Percentiles rank a stretch among this genome's conserved stretches.
These are phyloP conservation scores for Halcyon smyrnensis DNA, from an alignment of 2,797 vertebrate genomes.

Conservation along the genomic window DNA sequence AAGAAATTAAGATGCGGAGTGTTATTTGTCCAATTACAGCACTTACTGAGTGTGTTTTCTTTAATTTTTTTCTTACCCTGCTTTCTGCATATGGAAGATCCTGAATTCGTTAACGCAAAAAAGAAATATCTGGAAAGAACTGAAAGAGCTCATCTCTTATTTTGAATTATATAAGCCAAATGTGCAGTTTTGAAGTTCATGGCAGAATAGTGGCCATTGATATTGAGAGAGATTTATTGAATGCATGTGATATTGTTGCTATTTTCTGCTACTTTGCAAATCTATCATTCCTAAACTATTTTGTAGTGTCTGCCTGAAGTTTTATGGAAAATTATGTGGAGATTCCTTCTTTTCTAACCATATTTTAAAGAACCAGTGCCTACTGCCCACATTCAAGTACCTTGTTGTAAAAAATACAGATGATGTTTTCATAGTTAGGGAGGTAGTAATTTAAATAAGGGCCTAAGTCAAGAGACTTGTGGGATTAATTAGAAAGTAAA, in stretches of 20 bases:
- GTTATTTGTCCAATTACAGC: neutral
- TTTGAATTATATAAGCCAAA: neutral
- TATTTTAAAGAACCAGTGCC: neutral
- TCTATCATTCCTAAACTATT: neutral
- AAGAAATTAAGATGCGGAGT: neutral
- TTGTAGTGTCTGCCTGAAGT: neutral
- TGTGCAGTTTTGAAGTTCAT: neutral
- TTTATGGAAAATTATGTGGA: neutral
- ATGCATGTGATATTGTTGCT: neutral
- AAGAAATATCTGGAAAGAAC: neutral
- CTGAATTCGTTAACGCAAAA: neutral
- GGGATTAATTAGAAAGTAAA: neutral
- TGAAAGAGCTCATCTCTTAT: neutral
- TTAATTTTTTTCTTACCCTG: neutral
- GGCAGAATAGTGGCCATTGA: rapidly evolving
- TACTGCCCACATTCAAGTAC: neutral
- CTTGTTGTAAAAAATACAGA: neutral
- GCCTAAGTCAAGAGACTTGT: neutral
- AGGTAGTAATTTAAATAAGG: neutral
- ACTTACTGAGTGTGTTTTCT: neutral
- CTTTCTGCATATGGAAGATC: neutral
- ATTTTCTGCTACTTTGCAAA: neutral
- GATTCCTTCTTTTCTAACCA: neutral
- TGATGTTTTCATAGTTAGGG: neutral
- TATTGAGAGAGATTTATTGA: neutral